Evolutionary conservation across 2,113 vertebrate genomes (phyloP), one percentile per base, ranked within the genome.

Genomic region (Corvus moneduloides): DNA sequence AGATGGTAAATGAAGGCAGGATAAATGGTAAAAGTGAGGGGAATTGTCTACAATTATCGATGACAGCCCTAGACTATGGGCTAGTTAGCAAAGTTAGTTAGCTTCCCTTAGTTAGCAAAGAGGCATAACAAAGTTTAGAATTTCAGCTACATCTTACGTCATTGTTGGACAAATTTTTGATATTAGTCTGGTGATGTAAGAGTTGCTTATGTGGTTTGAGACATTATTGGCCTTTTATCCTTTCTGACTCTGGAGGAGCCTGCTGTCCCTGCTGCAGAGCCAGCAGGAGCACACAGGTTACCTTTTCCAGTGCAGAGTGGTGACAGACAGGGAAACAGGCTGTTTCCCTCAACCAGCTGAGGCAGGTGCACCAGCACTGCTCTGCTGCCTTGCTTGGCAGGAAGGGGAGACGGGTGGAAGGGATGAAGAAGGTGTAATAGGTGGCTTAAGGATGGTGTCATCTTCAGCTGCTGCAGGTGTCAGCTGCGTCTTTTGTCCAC

Each of bases 261-360:
- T 0, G 0, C 44, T 0, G 0, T 16, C n/a, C 54, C 22, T 68
- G 43, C 44, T 15, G 78, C 13, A n/a, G 19, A 81, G 61, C 37
- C 1, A 2, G 28, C 30, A 46, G 55, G 46, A 69, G 0, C n/a
- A 44, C 9, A 3, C 5, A 24, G 75, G 27, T 61, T 79, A 44
- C 32, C 30, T 74, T 32, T 67, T 74, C 10, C 14, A 21, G 30
- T 24, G 64, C 43, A 21, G 48, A 37, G 37, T 44, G 56, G 28
- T 33, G 56, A 12, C 22, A 77, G 49, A 33, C 15, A 63, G 41
- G 48, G 48, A 51, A 81, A n/a, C 61, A 35, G 13, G 46, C 37
- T 44, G n/a, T 69, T 80, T 56, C 28, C 46, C 9, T 85, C 39
- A 39, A 6, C 5, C 27, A 39, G 20, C 26, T 48, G 78, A 58